Evolutionary conservation across 2,888 invertebrate genomes (phyloP), one percentile per base, ranked within the genome.

Genomic region (Teleiodes luculella): DNA sequence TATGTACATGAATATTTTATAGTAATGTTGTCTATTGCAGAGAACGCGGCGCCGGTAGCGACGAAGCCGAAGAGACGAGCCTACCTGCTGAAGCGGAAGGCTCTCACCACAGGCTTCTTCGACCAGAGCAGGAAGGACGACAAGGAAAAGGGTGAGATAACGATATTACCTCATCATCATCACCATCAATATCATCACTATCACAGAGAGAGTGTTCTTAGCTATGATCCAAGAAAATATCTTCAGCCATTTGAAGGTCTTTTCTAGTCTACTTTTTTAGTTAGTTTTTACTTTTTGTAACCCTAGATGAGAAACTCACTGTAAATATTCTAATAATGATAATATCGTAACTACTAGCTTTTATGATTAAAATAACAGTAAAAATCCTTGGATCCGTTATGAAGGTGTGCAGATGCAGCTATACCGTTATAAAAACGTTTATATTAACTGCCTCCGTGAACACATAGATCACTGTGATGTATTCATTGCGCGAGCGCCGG

Each of bases 91-190:
- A 97, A 97, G 82, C 92, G 95, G 76, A 96, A 97, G 76, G 96
- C 97, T 0, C 91, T 96, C 54, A 97, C 97, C 37, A 96, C 96
- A 0, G 94, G 96, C 55, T 94, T 96, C 84, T 96, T 96, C 76
- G 96, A 96, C 78, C 88, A 87, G 75, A 76, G 86, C 31, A 90
- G 93, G 60, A 93, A 93, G 65, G 91, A 93, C 64, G 95, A 94
- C 57, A 95, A 95, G 67, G 94, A 93, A 63, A 94, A 94, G 85
- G 93, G 93, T 92, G 62, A 79, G 87, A 46, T 7, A 3, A 5
- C 3, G 8, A 16, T 18, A 16, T 39, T 16, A n/a, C n/a, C n/a
- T n/a, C n/a, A n/a, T n/a, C n/a, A n/a, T n/a, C n/a, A n/a, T n/a
- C n/a, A n/a, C n/a, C n/a, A n/a, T n/a, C n/a, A n/a, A n/a, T n/a